Percentiles rank a stretch among this genome's conserved stretches.
Conservation (phyloP, 2,797 vertebrate genomes). For the Dicrostonyx torquatus region DNA sequence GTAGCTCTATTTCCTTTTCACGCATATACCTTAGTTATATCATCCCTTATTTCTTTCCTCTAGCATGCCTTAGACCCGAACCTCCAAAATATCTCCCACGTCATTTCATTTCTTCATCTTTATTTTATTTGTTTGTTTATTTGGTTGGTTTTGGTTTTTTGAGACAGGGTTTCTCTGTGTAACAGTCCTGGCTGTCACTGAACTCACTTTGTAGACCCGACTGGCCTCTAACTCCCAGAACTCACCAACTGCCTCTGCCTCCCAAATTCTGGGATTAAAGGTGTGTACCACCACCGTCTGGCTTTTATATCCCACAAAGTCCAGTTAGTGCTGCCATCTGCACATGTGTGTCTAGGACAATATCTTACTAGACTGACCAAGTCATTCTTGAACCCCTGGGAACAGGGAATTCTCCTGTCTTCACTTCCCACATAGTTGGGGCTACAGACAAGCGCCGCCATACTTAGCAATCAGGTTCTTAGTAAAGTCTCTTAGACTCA, state of each 20-base stretch:
- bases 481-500: background rate
- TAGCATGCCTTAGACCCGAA: background rate
- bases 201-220: background rate
- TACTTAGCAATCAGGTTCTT: background rate
- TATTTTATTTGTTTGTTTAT: background rate
- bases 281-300: background rate
- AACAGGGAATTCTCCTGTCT: background rate
- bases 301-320: background rate
- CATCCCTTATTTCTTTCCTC: background rate
- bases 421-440: background rate
- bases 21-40: background rate
- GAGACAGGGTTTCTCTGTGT: background rate
- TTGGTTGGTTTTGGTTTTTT: background rate
- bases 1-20: background rate
- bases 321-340: background rate
- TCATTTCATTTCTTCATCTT: background rate
- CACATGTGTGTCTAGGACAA: background rate
- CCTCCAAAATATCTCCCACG: background rate
- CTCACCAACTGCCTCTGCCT: background rate
- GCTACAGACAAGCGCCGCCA: background rate
- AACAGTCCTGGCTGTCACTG: background rate
- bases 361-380: background rate
- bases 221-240: background rate
- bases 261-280: background rate
- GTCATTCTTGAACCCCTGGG: background rate